Evolutionary conservation across 2,888 invertebrate genomes (phyloP).

Genomic region (Myathropa florea): DNA sequence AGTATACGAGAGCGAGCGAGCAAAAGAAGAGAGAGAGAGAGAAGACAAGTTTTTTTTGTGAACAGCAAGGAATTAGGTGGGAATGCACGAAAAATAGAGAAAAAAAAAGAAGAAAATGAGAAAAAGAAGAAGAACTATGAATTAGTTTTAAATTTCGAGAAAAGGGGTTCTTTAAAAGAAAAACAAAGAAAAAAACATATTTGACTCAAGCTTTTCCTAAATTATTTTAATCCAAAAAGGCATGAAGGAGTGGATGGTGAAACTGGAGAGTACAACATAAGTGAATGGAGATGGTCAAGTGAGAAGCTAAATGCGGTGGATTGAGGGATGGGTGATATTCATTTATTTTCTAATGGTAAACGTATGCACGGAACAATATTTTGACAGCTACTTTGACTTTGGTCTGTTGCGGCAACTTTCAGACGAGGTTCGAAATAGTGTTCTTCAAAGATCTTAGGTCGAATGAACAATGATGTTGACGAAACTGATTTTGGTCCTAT

Average conservation of each 20-base stretch:
- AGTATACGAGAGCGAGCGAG: slow-evolving; percentile 44
- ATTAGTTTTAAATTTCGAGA: slow-evolving; percentile 50
- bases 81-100: slow-evolving; percentile 51
- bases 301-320: slow-evolving; percentile 65
- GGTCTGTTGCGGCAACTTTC: no score
- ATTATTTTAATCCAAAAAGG: neutral
- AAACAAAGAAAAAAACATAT: slow-evolving; percentile 74
- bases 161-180: slow-evolving; percentile 37
- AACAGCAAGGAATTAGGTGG: slow-evolving; percentile 64
- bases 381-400: no score
- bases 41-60: slow-evolving; percentile 37
- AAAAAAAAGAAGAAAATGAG: slow-evolving; percentile 53
- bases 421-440: no score
- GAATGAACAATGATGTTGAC: no score
- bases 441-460: no score
- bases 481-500: no score
- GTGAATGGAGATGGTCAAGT: neutral
- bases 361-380: neutral
- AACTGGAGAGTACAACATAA: neutral
- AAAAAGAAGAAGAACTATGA: slow-evolving; percentile 58
- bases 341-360: slow-evolving; percentile 35
- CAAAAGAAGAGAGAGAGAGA: neutral
- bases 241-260: neutral
- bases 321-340: slow-evolving; percentile 58
- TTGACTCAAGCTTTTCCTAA: slow-evolving; percentile 15